phyloP scores from a whole-genome alignment of 2,113 vertebrate species.

The Rhinogobius similis region DNA sequence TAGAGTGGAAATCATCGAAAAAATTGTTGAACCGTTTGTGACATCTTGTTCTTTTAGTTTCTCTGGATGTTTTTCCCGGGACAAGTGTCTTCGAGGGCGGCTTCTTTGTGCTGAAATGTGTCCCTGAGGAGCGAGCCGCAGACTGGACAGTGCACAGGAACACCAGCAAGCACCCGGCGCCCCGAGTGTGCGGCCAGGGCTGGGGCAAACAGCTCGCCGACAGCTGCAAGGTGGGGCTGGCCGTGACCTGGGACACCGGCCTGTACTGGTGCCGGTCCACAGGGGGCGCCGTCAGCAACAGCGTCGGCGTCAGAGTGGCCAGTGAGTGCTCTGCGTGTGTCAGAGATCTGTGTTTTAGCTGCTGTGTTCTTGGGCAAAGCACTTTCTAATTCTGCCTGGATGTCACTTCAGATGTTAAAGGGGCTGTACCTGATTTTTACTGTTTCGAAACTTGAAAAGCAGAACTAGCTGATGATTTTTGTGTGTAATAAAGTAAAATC shows the following conservation, averaged over 20 bases:
- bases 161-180: background rate
- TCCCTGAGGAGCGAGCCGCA: background rate
- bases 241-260: background rate
- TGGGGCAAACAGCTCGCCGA: background rate
- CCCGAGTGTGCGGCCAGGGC: background rate
- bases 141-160: background rate
- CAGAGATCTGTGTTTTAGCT: no score
- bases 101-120: background rate
- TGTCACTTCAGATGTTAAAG: no score
- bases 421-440: no score
- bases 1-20: no score
- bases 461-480: no score
- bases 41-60: background rate
- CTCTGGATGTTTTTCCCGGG: background rate
- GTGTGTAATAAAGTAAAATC: no score
- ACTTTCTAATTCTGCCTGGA: no score
- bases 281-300: background rate
- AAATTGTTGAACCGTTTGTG: no score
- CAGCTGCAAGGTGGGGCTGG: background rate
- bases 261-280: constrained; percentile 1
- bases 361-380: background rate
- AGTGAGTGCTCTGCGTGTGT: background rate
- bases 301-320: background rate
- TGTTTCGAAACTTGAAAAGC: no score
- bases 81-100: background rate